A percentile compares a stretch with the other conserved stretches of the same genome.
phyloP scores from a whole-genome alignment of 2,888 invertebrate genomes.

The Trichopoda pennipes region DNA sequence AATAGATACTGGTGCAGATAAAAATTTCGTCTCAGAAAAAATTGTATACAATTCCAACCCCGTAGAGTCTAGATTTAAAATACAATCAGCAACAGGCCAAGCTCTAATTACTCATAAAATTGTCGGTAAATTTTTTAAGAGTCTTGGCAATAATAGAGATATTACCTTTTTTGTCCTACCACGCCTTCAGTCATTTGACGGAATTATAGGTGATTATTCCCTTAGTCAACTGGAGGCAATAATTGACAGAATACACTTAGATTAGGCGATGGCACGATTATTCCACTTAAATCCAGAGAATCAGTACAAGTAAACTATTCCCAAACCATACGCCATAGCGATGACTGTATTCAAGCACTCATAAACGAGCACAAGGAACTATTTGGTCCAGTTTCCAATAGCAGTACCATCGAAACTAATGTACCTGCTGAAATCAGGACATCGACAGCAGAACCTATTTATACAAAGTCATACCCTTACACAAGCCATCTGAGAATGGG shows the following conservation, averaged over 20 bases:
- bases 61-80: constrained; percentile 2
- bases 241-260: constrained; percentile 21
- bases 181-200: too few relatives aligned
- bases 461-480: too few relatives aligned
- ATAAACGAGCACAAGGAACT: too few relatives aligned
- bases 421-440: too few relatives aligned
- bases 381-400: too few relatives aligned
- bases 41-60: constrained; percentile 14
- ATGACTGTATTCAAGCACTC: background rate
- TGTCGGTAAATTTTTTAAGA: constrained; percentile 27
- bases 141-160: background rate
- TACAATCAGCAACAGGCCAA: constrained; percentile 4
- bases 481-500: background rate
- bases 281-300: background rate
- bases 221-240: constrained; percentile 19
- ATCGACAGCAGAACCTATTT: too few relatives aligned
- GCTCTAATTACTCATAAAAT: constrained; percentile 3
- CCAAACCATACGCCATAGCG: too few relatives aligned
- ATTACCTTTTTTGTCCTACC: constrained; percentile 27
- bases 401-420: too few relatives aligned
- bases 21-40: constrained; percentile 8
- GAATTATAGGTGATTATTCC: constrained; percentile 34
- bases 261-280: background rate
- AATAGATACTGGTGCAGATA: constrained; percentile 20
- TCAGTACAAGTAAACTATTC: constrained; percentile 24